Conservation (phyloP, 2,113 vertebrate species). For the Hymenochirus boettgeri region DNA sequence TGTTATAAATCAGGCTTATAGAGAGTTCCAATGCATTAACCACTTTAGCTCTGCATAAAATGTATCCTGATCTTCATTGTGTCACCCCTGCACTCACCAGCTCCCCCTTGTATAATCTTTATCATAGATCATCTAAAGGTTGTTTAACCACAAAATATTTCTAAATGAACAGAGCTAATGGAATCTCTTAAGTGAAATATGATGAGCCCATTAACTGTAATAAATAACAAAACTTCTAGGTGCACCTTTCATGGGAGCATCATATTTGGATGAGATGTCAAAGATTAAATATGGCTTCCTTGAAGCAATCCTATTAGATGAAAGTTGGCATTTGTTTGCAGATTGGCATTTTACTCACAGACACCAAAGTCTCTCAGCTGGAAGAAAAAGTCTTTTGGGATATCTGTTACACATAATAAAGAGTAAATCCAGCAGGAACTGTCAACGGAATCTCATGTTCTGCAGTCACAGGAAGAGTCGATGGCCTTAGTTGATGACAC, state of each 20-base stretch:
- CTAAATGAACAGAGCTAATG: slow-evolving; percentile 30
- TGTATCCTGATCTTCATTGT: slow-evolving; percentile 10
- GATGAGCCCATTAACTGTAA: slow-evolving; percentile 41
- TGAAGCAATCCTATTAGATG: not conserved
- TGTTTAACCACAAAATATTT: slow-evolving; percentile 40
- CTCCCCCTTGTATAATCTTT: slow-evolving; percentile 24
- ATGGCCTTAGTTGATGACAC: not conserved
- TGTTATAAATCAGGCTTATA: not conserved
- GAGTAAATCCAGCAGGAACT: not conserved
- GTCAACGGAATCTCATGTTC: not conserved
- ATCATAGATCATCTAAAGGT: slow-evolving; percentile 41
- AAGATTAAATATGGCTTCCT: slow-evolving; percentile 33
- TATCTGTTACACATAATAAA: not conserved
- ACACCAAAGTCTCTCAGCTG: not conserved
- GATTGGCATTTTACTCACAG: not conserved
- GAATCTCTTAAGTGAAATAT: slow-evolving; percentile 35
- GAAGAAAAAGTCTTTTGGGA: not conserved
- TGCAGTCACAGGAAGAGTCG: not conserved
- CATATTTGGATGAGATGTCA: slow-evolving; percentile 15
- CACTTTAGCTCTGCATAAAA: not conserved
- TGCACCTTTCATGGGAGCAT: slow-evolving; percentile 13
- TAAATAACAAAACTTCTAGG: slow-evolving; percentile 29
- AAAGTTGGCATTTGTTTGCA: not conserved
- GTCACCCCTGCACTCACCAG: slow-evolving; percentile 3
- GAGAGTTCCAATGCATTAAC: not conserved